A percentile compares a stretch with the other conserved stretches of the same genome.
These are phyloP conservation scores for Holcopasites calliopsidis DNA, from an alignment of 1,140 invertebrate species.

Conservation along the genomic window DNA sequence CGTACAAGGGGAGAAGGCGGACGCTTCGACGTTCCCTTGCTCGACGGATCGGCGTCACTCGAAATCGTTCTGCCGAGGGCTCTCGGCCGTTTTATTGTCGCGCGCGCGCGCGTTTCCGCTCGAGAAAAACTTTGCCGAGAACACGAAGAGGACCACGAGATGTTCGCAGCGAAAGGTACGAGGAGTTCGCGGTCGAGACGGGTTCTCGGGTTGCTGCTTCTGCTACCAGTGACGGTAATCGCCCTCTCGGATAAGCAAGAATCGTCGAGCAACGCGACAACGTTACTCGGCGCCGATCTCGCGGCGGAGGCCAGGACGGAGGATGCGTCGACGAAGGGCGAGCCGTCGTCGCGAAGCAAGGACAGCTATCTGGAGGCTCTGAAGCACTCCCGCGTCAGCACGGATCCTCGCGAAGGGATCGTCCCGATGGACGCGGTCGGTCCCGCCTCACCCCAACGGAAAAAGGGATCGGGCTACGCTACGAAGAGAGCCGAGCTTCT, in stretches of 20 bases:
- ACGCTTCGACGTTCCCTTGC: slow-evolving; percentile 4
- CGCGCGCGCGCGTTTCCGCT: neutral
- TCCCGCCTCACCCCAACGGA: slow-evolving; percentile 49
- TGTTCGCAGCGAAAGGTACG: neutral
- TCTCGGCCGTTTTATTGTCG: neutral
- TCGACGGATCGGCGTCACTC: neutral
- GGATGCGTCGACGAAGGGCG: slow-evolving; percentile 20
- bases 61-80: neutral
- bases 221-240: neutral
- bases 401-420: slow-evolving; percentile 64
- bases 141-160: too few relatives aligned
- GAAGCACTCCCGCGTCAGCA: slow-evolving; percentile 75
- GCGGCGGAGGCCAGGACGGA: neutral
- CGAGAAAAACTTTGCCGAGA: too few relatives aligned
- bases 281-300: neutral
- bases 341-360: neutral
- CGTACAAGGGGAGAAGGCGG: slow-evolving; percentile 37
- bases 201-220: neutral
- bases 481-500: slow-evolving; percentile 24
- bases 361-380: slow-evolving; percentile 79
- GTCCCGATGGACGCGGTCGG: slow-evolving; percentile 47
- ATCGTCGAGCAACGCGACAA: neutral
- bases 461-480: slow-evolving; percentile 68
- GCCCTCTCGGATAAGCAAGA: rapidly evolving
- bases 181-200: neutral